These are phyloP conservation scores for Acanthaster planci DNA, from an alignment of 35 echinoderm and acorn worm species.

Conservation along the genomic window DNA sequence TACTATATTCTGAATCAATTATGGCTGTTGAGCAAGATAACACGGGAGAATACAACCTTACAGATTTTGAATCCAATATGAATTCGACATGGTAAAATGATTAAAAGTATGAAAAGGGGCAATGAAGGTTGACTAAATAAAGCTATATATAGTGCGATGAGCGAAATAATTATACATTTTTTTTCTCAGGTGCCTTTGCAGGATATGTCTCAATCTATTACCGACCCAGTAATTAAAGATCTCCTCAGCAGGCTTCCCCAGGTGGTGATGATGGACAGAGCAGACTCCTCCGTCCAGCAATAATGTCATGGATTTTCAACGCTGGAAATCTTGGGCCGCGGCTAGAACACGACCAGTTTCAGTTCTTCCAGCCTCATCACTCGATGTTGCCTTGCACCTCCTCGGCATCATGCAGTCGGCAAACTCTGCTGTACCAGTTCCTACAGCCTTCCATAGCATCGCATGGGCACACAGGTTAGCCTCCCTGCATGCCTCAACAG, in stretches of 20 bases:
- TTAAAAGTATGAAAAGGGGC: too few species aligned
- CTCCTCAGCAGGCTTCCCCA: neutral
- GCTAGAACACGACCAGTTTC: neutral
- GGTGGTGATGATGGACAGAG: conserved; percentile 5
- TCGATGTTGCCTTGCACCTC: neutral
- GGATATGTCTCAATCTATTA: neutral
- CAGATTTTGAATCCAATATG: too few species aligned
- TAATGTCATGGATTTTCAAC: neutral
- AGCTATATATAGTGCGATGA: too few species aligned
- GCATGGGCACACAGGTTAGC: conserved; percentile 16
- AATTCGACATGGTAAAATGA: too few species aligned
- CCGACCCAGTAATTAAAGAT: neutral
- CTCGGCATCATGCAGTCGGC: neutral
- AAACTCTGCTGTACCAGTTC: neutral
- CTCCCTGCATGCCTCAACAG: neutral
- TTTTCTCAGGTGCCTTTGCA: neutral
- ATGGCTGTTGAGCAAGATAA: too few species aligned
- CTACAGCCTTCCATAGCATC: neutral
- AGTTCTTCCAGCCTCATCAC: neutral
- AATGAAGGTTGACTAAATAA: too few species aligned
- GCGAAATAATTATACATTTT: too few species aligned
- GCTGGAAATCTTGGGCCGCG: neutral
- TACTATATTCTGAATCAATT: too few species aligned
- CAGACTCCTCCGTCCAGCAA: neutral
- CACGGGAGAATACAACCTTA: too few species aligned